phyloP scores from a whole-genome alignment of 2,113 vertebrate genomes.

The Parotia lawesii region DNA sequence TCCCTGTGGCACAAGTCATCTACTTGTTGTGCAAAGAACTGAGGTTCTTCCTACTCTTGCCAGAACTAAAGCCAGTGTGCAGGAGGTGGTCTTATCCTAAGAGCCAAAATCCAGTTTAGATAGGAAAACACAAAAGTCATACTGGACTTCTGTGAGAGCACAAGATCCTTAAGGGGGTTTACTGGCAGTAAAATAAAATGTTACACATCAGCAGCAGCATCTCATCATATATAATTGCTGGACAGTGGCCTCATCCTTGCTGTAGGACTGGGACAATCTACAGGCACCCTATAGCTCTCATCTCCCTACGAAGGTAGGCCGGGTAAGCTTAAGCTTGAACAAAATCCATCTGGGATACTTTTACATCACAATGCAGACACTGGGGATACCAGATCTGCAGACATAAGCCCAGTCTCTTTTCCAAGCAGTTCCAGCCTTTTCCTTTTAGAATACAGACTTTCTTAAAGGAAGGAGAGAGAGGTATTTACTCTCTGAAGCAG shows the following conservation, averaged over 20 bases:
- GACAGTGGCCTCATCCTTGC: neutral
- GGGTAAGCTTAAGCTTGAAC: neutral
- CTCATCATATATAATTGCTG: neutral
- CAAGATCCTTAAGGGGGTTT: neutral
- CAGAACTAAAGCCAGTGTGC: neutral
- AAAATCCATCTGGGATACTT: neutral
- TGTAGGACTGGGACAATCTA: neutral
- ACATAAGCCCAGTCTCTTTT: neutral
- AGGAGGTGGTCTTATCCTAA: neutral
- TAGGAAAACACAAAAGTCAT: neutral
- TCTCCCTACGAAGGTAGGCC: neutral
- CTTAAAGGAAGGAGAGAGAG: neutral
- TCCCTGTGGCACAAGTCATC: neutral
- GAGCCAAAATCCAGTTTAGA: neutral
- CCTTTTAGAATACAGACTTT: neutral
- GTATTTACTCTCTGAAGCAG: neutral
- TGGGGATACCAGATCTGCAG: neutral
- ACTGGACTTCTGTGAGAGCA: rapidly evolving
- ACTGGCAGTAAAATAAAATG: neutral
- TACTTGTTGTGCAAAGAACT: neutral
- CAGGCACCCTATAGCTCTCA: rapidly evolving
- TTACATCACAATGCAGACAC: neutral
- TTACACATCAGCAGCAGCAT: neutral
- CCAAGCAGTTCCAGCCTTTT: neutral
- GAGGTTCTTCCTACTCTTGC: neutral